A percentile compares a stretch with the other conserved stretches of the same genome.
These are phyloP conservation scores for Pollicipes pollicipes DNA, from an alignment of 1,140 invertebrate genomes.

Conservation along the genomic window DNA sequence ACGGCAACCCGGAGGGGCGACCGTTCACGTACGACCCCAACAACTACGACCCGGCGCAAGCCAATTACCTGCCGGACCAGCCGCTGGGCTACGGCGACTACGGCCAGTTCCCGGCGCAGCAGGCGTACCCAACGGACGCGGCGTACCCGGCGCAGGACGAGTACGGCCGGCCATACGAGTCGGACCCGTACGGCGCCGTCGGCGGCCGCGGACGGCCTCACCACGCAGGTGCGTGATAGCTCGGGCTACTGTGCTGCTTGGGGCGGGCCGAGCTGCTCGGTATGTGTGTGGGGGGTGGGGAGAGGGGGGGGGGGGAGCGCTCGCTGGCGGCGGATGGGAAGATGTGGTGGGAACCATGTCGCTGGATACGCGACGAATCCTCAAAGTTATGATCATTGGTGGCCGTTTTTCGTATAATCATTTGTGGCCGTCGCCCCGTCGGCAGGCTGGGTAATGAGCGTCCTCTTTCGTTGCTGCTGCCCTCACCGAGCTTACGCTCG, in stretches of 20 bases:
- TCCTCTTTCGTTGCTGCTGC: background rate
- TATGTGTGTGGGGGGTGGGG: no score
- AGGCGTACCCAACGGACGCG: slow-evolving; percentile 21
- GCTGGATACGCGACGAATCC: no score
- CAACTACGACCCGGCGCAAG: slow-evolving; percentile 46
- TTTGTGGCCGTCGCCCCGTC: no score
- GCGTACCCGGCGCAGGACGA: slow-evolving; percentile 19
- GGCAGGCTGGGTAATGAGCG: background rate
- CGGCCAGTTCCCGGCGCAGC: slow-evolving; percentile 48
- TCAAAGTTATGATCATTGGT: no score
- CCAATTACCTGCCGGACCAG: slow-evolving; percentile 29
- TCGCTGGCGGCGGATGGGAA: no score
- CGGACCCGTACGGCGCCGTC: background rate
- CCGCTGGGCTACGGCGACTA: slow-evolving; percentile 49
- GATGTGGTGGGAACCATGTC: no score
- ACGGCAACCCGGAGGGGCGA: background rate
- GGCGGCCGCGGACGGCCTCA: background rate
- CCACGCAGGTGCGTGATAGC: slow-evolving; percentile 1
- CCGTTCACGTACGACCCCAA: slow-evolving; percentile 6
- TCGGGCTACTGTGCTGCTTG: no score
- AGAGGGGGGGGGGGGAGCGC: no score
- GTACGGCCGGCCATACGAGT: slow-evolving; percentile 22
- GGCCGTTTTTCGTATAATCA: no score
- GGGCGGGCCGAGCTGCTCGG: no score
- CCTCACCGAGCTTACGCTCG: background rate